phyloP scores from a whole-genome alignment of 2,113 vertebrate species.

The Microtus oregoni region DNA sequence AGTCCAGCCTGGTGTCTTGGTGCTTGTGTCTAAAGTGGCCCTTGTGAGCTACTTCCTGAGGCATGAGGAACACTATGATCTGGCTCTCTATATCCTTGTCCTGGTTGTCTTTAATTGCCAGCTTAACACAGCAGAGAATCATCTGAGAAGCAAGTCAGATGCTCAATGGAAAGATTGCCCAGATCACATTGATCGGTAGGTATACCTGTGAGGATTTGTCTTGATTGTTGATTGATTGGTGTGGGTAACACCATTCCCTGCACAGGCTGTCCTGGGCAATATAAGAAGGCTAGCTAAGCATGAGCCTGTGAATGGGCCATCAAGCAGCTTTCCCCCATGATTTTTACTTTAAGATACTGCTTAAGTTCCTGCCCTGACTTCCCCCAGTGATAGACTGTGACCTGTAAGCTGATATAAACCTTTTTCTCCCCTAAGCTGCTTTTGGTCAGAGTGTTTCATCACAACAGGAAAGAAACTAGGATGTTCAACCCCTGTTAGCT shows the following conservation, averaged over 20 bases:
- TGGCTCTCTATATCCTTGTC: accelerated
- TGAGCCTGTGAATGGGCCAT: background rate
- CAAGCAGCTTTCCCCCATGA: background rate
- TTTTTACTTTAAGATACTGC: background rate
- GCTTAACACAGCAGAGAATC: background rate
- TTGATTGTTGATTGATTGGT: background rate
- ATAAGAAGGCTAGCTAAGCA: background rate
- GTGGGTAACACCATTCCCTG: background rate
- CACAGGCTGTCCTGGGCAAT: too few species aligned
- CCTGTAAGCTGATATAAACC: background rate
- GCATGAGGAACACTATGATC: too few species aligned
- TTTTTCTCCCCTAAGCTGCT: background rate
- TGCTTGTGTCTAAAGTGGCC: background rate
- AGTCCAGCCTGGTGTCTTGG: background rate
- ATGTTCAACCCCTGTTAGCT: background rate
- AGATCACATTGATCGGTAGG: too few species aligned
- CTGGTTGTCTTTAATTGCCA: background rate
- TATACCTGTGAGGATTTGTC: background rate
- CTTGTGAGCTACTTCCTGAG: background rate
- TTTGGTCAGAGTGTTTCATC: background rate
- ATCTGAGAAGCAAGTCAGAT: background rate
- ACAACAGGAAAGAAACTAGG: background rate
- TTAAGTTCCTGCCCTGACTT: background rate
- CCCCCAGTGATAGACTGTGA: background rate
- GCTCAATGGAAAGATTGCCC: background rate